phyloP scores from a whole-genome alignment of 2,113 vertebrate species.

The Pithys albifrons region DNA sequence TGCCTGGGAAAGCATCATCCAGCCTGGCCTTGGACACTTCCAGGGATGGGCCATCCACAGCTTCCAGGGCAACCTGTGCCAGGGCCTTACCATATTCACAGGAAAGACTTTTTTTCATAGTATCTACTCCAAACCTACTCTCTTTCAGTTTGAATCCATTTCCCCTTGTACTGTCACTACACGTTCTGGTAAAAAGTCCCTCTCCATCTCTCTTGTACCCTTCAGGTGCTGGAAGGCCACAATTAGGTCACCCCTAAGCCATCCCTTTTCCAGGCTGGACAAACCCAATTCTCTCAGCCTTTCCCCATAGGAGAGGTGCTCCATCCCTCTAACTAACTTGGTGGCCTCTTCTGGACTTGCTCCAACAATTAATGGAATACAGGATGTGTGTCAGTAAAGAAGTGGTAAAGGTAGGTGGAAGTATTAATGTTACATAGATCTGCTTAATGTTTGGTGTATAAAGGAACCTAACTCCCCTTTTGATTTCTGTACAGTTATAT shows the following conservation, averaged over 20 bases:
- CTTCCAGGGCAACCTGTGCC: background rate
- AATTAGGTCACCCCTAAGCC: background rate
- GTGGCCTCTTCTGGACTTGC: background rate
- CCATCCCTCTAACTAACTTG: background rate
- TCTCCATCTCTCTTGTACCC: background rate
- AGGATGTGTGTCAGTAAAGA: slow-evolving; percentile 13
- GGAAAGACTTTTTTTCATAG: background rate
- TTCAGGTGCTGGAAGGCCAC: background rate
- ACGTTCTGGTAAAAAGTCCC: background rate
- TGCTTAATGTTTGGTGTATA: background rate
- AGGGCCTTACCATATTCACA: background rate
- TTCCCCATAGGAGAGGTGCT: background rate
- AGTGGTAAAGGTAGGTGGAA: slow-evolving; percentile 16
- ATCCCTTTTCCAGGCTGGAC: background rate
- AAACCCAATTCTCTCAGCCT: background rate
- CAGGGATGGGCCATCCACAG: background rate
- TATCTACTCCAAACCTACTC: background rate
- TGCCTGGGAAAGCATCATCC: background rate
- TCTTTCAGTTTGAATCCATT: background rate
- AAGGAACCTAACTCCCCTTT: background rate
- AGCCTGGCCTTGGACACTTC: background rate
- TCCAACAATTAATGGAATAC: background rate
- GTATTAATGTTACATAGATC: background rate
- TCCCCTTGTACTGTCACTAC: background rate
- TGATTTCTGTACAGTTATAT: slow-evolving; percentile 11